A percentile compares a stretch with the other conserved stretches of the same genome.
Evolutionary conservation across 1,140 invertebrate genomes (phyloP).

Genomic region (Hirudo medicinalis): DNA sequence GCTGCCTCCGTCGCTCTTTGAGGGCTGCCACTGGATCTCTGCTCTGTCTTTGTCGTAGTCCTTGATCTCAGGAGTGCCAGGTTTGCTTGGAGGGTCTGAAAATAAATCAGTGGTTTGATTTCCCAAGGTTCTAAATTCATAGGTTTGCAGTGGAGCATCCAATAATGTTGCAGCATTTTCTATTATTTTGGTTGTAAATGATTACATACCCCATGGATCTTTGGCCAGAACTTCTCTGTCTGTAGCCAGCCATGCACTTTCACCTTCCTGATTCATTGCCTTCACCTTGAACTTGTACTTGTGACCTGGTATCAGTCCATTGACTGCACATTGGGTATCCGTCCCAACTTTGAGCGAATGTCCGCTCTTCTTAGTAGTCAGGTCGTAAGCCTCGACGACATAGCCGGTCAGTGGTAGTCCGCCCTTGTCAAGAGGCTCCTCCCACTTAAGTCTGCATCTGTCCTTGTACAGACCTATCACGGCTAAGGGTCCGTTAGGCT

Average conservation of each 20-base stretch:
- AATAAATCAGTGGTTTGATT: conserved; percentile 12
- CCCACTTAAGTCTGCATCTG: conserved; percentile 80
- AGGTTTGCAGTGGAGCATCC: no score
- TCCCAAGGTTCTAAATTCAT: neutral
- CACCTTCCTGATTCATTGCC: conserved; percentile 85
- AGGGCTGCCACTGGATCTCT: conserved; percentile 78
- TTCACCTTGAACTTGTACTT: conserved; percentile 86
- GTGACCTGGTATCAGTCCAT: conserved; percentile 67
- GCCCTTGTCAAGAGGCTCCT: conserved; percentile 64
- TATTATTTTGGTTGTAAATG: neutral
- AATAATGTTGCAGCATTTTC: neutral
- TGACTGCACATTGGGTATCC: conserved; percentile 36
- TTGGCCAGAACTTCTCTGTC: conserved; percentile 78
- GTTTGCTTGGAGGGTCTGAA: conserved; percentile 69
- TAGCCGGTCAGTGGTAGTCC: conserved; percentile 82
- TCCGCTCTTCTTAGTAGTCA: conserved; percentile 49
- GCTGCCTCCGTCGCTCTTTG: conserved; percentile 75
- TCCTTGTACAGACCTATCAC: conserved; percentile 81
- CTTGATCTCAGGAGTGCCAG: conserved; percentile 72
- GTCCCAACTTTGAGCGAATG: conserved; percentile 55
- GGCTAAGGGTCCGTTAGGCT: conserved; percentile 60
- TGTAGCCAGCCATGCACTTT: conserved; percentile 72
- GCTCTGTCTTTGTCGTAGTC: conserved; percentile 92
- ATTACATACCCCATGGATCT: conserved; percentile 74
- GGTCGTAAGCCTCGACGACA: conserved; percentile 79